Evolutionary conservation across 2,888 invertebrate species (phyloP).

Genomic region (Oeneis ivallda): DNA sequence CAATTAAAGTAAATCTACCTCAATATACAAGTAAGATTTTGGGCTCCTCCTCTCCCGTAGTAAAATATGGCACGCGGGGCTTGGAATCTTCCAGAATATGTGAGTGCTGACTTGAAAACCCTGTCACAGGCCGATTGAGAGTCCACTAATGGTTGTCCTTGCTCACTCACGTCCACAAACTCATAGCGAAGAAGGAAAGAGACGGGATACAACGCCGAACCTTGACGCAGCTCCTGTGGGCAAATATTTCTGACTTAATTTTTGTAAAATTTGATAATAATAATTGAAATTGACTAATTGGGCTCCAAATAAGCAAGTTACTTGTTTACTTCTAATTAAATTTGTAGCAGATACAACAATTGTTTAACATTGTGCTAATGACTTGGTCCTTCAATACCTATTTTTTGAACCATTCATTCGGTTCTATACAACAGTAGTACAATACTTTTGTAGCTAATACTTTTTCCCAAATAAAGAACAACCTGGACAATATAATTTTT

Average conservation of each 20-base stretch:
- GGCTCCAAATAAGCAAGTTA: constrained; percentile 28
- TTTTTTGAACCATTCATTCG: too few species aligned
- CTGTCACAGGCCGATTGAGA: constrained; percentile 85
- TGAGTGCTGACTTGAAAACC: constrained; percentile 80
- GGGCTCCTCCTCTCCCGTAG: constrained; percentile 90
- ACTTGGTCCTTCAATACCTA: too few species aligned
- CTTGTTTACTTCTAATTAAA: constrained; percentile 30
- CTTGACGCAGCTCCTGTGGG: constrained; percentile 84
- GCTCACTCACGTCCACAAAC: constrained; percentile 88
- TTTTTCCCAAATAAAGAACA: neutral
- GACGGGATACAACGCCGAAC: constrained; percentile 90
- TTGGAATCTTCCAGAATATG: constrained; percentile 84
- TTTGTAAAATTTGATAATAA: constrained; percentile 31
- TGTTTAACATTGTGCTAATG: neutral
- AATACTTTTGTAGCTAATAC: too few species aligned
- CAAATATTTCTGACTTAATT: constrained; percentile 36
- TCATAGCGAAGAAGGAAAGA: constrained; percentile 90
- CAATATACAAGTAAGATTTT: constrained; percentile 87
- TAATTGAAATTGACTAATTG: constrained; percentile 29
- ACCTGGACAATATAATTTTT: neutral
- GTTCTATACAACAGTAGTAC: too few species aligned
- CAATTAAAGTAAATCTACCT: constrained; percentile 63
- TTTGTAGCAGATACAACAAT: constrained; percentile 25
- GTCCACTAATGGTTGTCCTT: constrained; percentile 81
- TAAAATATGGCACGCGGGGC: constrained; percentile 91